Conservation (phyloP, 53 echinoderm and acorn worm genomes). For the Paracentrotus lividus region DNA sequence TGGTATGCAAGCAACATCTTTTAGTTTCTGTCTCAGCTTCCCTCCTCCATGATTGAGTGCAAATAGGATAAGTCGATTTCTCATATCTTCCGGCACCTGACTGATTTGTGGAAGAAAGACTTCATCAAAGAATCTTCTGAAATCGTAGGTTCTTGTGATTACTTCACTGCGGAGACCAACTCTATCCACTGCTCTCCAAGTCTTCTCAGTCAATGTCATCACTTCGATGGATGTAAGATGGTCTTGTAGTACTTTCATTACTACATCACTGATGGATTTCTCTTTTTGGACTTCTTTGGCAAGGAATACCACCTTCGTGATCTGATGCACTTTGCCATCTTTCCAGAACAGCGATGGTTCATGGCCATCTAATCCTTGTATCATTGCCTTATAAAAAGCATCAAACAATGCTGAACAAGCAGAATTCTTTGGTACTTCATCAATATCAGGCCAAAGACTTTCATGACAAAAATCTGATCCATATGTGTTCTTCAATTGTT, state of each 20-base stretch:
- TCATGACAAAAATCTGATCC: background rate
- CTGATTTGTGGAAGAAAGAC: conserved; percentile 53
- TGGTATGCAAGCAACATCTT: conserved; percentile 69
- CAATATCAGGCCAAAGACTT: conserved; percentile 69
- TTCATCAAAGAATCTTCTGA: conserved; percentile 62
- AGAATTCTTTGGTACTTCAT: conserved; percentile 27
- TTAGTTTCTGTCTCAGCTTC: background rate
- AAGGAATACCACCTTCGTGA: conserved; percentile 37
- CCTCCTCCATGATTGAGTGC: conserved; percentile 4
- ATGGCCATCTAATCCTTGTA: conserved; percentile 4
- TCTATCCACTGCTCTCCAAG: conserved; percentile 38
- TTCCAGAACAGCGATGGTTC: conserved; percentile 62
- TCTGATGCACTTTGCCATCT: background rate
- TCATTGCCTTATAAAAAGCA: conserved; percentile 63
- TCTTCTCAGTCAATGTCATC: conserved; percentile 17
- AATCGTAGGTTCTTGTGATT: conserved; percentile 35
- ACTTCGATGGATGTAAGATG: conserved; percentile 7
- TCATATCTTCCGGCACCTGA: background rate
- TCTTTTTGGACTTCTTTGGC: conserved; percentile 27
- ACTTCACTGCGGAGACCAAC: background rate
- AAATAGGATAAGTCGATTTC: conserved; percentile 53
- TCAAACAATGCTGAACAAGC: conserved; percentile 59
- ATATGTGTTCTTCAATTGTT: background rate
- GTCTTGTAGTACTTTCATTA: background rate
- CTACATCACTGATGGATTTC: background rate